Evolutionary conservation across 2,888 invertebrate species (phyloP).

Genomic region (Eupithecia inturbata): DNA sequence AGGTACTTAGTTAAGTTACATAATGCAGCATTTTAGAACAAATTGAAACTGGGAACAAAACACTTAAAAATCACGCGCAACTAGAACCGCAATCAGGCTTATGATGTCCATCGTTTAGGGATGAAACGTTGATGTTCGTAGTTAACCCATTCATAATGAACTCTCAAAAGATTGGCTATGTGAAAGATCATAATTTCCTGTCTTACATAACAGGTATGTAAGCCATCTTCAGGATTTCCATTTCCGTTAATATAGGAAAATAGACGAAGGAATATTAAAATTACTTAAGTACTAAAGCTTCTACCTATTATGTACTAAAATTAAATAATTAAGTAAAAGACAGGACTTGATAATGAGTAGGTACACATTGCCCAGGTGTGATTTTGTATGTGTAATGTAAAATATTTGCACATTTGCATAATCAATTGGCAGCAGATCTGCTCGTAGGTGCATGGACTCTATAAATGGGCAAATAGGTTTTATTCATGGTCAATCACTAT

Average conservation of each 20-base stretch:
- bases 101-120: neutral
- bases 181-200: neutral
- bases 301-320: neutral
- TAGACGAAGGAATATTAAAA: neutral
- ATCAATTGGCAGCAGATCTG: neutral
- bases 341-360: neutral
- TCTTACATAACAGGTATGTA: neutral
- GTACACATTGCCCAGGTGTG: constrained; percentile 3
- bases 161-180: neutral
- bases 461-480: neutral
- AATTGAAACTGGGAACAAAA: neutral
- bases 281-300: neutral
- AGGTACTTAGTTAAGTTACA: neutral
- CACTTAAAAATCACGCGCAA: neutral
- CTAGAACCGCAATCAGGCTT: neutral
- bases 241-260: constrained; percentile 11
- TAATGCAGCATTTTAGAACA: neutral
- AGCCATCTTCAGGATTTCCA: neutral
- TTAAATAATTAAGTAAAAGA: neutral
- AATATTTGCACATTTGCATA: neutral
- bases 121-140: neutral
- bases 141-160: no score
- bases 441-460: neutral
- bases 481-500: neutral
- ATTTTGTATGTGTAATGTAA: constrained; percentile 8